A percentile compares a stretch with the other conserved stretches of the same genome.
These are phyloP conservation scores for Panthera tigris DNA, from an alignment of 2,113 vertebrate genomes.

Conservation along the genomic window DNA sequence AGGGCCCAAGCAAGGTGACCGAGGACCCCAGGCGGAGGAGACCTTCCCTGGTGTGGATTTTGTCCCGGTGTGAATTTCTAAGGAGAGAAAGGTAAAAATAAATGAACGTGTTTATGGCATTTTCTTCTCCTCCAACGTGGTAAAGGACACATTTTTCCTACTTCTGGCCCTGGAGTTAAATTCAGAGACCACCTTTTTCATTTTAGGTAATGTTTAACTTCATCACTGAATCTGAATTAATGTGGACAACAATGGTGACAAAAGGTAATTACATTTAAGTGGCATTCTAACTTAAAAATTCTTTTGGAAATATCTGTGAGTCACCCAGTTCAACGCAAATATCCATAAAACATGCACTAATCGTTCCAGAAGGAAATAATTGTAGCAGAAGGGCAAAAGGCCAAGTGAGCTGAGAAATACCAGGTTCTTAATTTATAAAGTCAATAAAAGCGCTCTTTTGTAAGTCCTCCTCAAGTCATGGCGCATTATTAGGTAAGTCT, in stretches of 20 bases:
- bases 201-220: background rate
- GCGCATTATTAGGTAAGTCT: background rate
- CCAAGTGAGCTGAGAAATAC: conserved; percentile 33
- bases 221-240: background rate
- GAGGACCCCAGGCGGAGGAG: background rate
- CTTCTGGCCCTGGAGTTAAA: background rate
- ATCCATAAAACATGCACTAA: conserved; percentile 17
- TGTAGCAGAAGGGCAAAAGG: conserved; percentile 43
- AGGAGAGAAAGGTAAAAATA: background rate
- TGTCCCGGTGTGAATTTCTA: background rate
- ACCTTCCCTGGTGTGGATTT: background rate
- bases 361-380: conserved; percentile 57
- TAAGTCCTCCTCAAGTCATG: background rate
- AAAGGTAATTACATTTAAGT: background rate
- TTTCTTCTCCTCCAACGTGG: background rate
- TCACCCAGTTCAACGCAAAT: conserved; percentile 11
- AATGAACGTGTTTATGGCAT: background rate
- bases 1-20: background rate
- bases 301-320: conserved; percentile 7
- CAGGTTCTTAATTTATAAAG: conserved; percentile 55
- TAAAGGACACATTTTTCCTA: background rate
- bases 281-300: conserved; percentile 5
- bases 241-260: background rate
- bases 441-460: conserved; percentile 36
- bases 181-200: background rate